phyloP scores from a whole-genome alignment of 2,113 vertebrate species.

The Murina feae region DNA sequence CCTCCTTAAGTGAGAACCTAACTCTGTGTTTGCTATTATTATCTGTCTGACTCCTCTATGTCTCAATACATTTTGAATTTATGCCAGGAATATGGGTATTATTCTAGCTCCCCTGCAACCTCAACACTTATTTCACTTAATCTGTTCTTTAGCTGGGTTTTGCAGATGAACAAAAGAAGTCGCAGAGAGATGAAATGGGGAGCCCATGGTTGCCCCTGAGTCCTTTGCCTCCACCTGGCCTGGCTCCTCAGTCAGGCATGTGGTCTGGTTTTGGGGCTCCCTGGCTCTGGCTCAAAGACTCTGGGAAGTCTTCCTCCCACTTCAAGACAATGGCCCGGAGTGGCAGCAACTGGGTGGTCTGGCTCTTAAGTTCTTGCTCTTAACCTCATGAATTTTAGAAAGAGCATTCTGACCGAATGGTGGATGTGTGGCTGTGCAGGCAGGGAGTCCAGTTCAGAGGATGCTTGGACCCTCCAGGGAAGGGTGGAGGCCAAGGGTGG shows the following conservation, averaged over 20 bases:
- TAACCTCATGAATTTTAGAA: not conserved
- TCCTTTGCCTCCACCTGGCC: not conserved
- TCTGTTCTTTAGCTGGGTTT: not conserved
- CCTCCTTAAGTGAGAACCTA: not conserved
- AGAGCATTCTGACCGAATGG: not conserved
- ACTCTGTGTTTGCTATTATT: not conserved
- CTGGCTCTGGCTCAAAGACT: not conserved
- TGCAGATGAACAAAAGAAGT: not conserved
- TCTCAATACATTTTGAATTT: not conserved
- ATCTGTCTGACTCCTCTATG: not conserved
- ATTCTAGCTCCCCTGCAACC: not conserved
- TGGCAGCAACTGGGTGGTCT: not conserved
- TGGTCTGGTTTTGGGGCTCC: not conserved
- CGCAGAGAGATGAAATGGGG: not conserved
- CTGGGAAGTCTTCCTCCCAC: not conserved
- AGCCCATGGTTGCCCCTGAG: not conserved
- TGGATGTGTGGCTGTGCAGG: not conserved
- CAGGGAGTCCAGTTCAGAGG: not conserved
- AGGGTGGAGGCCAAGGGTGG: not conserved
- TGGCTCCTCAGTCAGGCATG: not conserved
- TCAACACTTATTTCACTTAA: not conserved
- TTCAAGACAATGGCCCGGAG: not conserved
- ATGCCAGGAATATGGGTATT: not conserved
- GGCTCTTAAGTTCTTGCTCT: not conserved
- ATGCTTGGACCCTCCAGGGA: not conserved